Percentiles rank a stretch among this genome's conserved stretches.
Conservation (phyloP, 2,888 invertebrate genomes). For the Sepioteuthis lessoniana region DNA sequence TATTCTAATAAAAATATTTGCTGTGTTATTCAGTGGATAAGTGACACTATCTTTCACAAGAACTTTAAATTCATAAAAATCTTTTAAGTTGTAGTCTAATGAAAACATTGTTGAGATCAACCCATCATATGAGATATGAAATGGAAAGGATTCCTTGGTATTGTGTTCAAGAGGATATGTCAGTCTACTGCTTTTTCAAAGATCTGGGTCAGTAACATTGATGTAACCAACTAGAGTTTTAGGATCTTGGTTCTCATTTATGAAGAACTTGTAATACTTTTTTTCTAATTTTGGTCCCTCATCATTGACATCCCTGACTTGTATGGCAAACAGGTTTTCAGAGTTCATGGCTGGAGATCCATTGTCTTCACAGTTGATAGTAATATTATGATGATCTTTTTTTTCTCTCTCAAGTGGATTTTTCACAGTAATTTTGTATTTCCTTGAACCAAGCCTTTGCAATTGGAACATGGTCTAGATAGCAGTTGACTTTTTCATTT, state of each 20-base stretch:
- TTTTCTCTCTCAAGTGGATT: conserved; percentile 51
- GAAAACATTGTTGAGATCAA: conserved; percentile 56
- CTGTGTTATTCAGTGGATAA: conserved; percentile 52
- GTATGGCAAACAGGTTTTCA: conserved; percentile 53
- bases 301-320: conserved; percentile 58
- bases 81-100: conserved; percentile 61
- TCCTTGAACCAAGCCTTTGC: conserved; percentile 55
- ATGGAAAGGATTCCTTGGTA: conserved; percentile 53
- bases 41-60: conserved; percentile 51
- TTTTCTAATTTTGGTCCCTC: conserved; percentile 55
- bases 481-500: conserved; percentile 63
- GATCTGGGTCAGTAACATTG: conserved; percentile 59
- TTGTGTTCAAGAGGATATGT: conserved; percentile 54
- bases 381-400: conserved; percentile 53
- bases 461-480: conserved; percentile 61
- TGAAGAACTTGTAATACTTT: conserved; percentile 50
- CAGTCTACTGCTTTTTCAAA: conserved; percentile 54
- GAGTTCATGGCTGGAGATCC: conserved; percentile 54
- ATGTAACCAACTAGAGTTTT: conserved; percentile 55
- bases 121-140: conserved; percentile 56
- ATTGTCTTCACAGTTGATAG: conserved; percentile 56
- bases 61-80: conserved; percentile 51
- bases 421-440: conserved; percentile 56
- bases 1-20: conserved; percentile 59
- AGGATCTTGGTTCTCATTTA: conserved; percentile 54